Base-by-base conservation (phyloP, 2,113 vertebrate species). In the Gobius niger region DNA sequence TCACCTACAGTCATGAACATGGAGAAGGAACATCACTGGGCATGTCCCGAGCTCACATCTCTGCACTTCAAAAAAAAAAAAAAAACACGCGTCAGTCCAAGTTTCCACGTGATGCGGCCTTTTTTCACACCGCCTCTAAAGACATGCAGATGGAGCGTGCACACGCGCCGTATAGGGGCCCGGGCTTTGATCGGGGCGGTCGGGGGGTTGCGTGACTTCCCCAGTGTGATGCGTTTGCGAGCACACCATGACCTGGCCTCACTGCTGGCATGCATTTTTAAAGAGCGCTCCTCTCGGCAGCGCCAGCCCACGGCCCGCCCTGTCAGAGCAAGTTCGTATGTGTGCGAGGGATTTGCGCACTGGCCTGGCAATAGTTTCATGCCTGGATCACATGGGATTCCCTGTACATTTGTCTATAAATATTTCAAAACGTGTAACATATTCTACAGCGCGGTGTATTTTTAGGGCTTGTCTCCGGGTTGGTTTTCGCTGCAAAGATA, bases 191-290 rank as follows among this genome's bases (percentile, higher is more conserved):
- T 81, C 73, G 44, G 14, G 3, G 69, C 62, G 50, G 10, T 47
- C n/a, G n/a, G n/a, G n/a, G 68, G 59, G 50, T 80, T 42, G 79
- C 70, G 64, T 82, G 82, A 75, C 81, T 67, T 65, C 65, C 67
- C 49, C 70, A 6, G 70, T 77, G 78, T 60, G 80, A 82, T 85
- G n/a, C 41, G 84, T 73, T 73, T 72, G 56, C 60, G 63, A 72
- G 73, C 2, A 70, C 71, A 70, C 71, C 1, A n/a, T 76, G 80
- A 50, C 83, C 83, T 3, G 65, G 82, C 73, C 73, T 63, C 81
- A 67, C 44, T 6, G 82, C 76, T 75, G 66, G 63, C 82, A 81
- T 87, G 82, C 80, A 87, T 88, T 76, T 88, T 88, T 88, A 85
- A 90, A 57, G 7, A 2, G 16, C 16, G 11, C 11, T 41, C 47